Evolutionary conservation across 2,888 invertebrate genomes (phyloP).

Genomic region (Aphodius sticticus): DNA sequence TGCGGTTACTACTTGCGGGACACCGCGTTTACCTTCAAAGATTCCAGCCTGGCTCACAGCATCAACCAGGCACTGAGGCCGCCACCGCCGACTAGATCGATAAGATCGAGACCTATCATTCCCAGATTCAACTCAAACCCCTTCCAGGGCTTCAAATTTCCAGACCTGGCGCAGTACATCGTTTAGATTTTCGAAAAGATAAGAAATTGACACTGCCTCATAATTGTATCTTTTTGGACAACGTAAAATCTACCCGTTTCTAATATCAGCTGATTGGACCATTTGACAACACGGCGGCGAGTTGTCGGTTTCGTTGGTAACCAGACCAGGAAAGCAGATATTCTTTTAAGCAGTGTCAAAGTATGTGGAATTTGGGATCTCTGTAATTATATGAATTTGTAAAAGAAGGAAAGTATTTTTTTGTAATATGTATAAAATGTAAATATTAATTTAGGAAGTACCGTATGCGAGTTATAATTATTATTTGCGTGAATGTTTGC

Average conservation of each 20-base stretch:
- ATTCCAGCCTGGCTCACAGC: slow-evolving; percentile 46
- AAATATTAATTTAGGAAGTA: background rate
- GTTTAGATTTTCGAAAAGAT: slow-evolving; percentile 51
- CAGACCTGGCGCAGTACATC: slow-evolving; percentile 78
- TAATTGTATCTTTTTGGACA: background rate
- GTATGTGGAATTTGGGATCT: background rate
- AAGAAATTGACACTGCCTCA: background rate
- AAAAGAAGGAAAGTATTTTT: background rate
- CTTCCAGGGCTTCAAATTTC: slow-evolving; percentile 75
- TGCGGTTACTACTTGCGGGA: slow-evolving; percentile 77
- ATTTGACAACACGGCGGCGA: no score
- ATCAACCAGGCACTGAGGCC: slow-evolving; percentile 50
- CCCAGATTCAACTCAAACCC: slow-evolving; percentile 57
- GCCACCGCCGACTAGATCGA: slow-evolving; percentile 54
- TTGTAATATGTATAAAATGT: background rate
- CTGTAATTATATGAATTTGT: background rate
- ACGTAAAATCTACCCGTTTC: background rate
- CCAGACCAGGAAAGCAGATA: no score
- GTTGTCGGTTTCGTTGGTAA: background rate
- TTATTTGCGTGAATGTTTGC: background rate
- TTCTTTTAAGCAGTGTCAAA: background rate
- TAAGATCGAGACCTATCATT: slow-evolving; percentile 48
- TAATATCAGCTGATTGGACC: no score
- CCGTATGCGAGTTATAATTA: background rate
- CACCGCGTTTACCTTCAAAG: slow-evolving; percentile 50